Evolutionary conservation across 2,797 vertebrate species (phyloP), one percentile per base, ranked within the genome.

Genomic region (Clarias pachynema): DNA sequence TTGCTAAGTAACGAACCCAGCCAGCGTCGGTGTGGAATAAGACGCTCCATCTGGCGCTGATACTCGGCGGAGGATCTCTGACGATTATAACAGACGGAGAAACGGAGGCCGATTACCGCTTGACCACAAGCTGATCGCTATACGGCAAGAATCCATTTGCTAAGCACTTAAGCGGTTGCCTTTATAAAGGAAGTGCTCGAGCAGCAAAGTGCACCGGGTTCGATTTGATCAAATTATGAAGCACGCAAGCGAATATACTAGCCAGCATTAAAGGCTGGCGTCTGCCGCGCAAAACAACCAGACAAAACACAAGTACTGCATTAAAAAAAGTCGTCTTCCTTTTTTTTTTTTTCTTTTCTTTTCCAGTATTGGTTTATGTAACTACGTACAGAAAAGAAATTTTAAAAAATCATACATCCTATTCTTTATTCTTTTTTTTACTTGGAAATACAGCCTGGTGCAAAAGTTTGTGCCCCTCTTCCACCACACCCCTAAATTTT

Each of bases 1-100:
- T 85, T 85, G 89, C 89, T 87, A 72, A 88, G 88, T 53, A 90
- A 90, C 89, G 84, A 73, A 44, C 4, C 53, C 83, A 79, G 80
- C 83, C 77, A 85, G 66, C 49, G 14, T 22, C 31, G 20, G 70
- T 70, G 75, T 70, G 60, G 59, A 79, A 84, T 80, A 72, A 66
- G 37, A 80, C 60, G 68, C 73, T 79, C 86, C 86, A 89, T 87
- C 85, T 89, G 85, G 79, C 31, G 26, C 69, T 14, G 44, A 66
- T 69, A 65, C 78, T 59, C 69, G 18, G 80, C 66, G n/a, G 44
- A 6, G n/a, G 70, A 73, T 85, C 26, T 85, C 57, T 65, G 66
- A 31, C 10, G 24, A 44, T 56, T 26, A 84, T 15, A 83, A 65
- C 59, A 1, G 26, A 20, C 70, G 10, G 44, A 53, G 44, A 84